A percentile compares a stretch with the other conserved stretches of the same genome.
phyloP scores from a whole-genome alignment of 2,113 vertebrate species.

The Prionailurus viverrinus region DNA sequence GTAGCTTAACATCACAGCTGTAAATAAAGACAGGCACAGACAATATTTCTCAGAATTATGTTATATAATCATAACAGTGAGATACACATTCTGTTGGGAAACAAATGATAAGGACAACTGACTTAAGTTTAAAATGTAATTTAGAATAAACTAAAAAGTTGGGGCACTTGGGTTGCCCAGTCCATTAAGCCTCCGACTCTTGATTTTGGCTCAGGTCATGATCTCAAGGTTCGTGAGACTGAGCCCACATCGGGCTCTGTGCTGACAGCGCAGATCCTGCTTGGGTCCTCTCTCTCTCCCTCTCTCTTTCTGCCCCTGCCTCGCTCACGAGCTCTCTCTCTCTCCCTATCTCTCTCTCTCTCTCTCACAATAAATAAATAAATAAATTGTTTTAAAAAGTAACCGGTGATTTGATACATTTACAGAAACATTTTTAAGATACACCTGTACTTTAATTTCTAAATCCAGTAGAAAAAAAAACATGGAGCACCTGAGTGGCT shows the following conservation, averaged over 20 bases:
- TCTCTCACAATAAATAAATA: no score
- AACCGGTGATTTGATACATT: conserved; percentile 49
- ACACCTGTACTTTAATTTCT: conserved; percentile 50
- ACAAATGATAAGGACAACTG: conserved; percentile 40
- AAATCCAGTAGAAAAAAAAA: conserved; percentile 38
- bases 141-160: conserved; percentile 41
- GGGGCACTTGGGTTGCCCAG: no score
- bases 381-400: no score
- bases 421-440: conserved; percentile 58
- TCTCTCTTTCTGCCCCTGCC: no score
- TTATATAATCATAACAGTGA: conserved; percentile 43
- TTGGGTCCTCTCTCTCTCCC: no score
- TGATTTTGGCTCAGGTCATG: no score
- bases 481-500: not conserved
- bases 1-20: conserved; percentile 8
- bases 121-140: conserved; percentile 32
- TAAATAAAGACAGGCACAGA: conserved; percentile 22
- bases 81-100: not conserved
- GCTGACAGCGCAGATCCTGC: no score
- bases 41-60: conserved; percentile 48
- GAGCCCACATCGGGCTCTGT: no score
- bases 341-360: no score
- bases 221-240: no score
- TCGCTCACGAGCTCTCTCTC: no score
- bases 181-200: no score